Evolutionary conservation across 2,113 vertebrate genomes (phyloP).

Genomic region (Chinchilla lanigera): DNA sequence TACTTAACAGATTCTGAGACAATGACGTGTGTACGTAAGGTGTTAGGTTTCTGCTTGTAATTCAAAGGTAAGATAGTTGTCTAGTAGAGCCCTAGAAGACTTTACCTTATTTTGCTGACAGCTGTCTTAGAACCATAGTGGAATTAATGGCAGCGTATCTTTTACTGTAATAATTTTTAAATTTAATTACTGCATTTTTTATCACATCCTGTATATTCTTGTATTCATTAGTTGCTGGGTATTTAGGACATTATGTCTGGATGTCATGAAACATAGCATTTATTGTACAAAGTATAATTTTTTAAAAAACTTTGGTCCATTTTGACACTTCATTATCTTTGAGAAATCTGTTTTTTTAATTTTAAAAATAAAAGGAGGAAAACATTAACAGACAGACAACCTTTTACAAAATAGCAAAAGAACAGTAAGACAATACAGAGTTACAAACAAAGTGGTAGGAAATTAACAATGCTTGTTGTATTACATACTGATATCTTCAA

Average conservation of each 20-base stretch:
- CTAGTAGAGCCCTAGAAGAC: slow-evolving; percentile 7
- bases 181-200: background rate
- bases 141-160: background rate
- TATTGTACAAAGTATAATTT: slow-evolving; percentile 1
- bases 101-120: slow-evolving; percentile 39
- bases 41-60: slow-evolving; percentile 48
- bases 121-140: slow-evolving; percentile 36
- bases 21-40: background rate
- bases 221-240: background rate
- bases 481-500: too few relatives aligned
- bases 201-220: background rate
- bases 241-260: background rate
- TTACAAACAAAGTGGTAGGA: too few relatives aligned
- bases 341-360: slow-evolving; percentile 43
- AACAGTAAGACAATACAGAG: too few relatives aligned
- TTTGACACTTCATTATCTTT: slow-evolving; percentile 9
- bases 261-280: background rate
- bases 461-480: too few relatives aligned
- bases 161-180: background rate
- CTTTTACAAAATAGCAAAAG: too few relatives aligned
- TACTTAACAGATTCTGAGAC: slow-evolving; percentile 41
- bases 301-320: background rate
- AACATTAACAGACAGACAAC: too few relatives aligned
- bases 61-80: background rate
- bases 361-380: too few relatives aligned